These are phyloP conservation scores for Regulus satrapa DNA, from an alignment of 2,113 vertebrate species.

Conservation along the genomic window DNA sequence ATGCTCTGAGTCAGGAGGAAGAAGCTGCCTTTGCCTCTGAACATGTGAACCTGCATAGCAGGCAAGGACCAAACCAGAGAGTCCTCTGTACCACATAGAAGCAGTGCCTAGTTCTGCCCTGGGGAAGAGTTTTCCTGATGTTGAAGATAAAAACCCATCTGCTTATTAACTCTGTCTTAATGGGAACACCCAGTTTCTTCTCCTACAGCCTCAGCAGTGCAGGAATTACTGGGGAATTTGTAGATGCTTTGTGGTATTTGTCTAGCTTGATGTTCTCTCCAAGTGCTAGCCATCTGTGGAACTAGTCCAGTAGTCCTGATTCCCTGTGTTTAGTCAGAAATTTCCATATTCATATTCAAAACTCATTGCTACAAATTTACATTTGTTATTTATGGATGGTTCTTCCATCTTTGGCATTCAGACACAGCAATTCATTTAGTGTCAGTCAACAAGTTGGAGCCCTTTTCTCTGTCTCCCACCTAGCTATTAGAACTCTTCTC, in stretches of 20 bases:
- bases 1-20: not conserved
- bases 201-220: not conserved
- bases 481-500: not conserved
- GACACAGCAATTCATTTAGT: not conserved
- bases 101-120: not conserved
- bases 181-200: not conserved
- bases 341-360: not conserved
- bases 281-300: not conserved
- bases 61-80: not conserved
- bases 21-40: not conserved
- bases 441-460: not conserved
- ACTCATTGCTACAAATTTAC: not conserved
- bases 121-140: not conserved
- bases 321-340: not conserved
- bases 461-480: not conserved
- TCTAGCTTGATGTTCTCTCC: not conserved
- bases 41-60: accelerated
- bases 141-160: not conserved
- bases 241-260: not conserved
- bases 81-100: not conserved
- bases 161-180: not conserved
- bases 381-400: not conserved
- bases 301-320: not conserved
- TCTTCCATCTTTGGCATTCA: not conserved
- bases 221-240: not conserved